phyloP scores from a whole-genome alignment of 2,113 vertebrate species.

The Cynopterus brachyotis region DNA sequence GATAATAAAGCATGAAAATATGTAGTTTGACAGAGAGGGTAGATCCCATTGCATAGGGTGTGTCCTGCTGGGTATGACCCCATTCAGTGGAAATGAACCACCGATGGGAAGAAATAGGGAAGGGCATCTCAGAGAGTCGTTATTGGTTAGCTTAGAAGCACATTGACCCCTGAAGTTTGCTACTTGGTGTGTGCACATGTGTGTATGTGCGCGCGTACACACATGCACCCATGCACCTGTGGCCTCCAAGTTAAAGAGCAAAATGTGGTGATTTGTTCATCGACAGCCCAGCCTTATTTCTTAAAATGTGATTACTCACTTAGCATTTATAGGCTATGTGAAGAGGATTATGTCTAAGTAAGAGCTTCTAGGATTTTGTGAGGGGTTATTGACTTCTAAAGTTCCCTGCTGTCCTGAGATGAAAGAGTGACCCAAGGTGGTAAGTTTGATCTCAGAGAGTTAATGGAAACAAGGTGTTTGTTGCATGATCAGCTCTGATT shows the following conservation, averaged over 20 bases:
- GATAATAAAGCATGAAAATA: neutral
- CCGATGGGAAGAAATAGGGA: neutral
- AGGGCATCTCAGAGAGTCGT: neutral
- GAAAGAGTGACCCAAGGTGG: neutral
- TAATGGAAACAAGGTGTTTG: neutral
- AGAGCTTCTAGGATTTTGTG: constrained; percentile 13
- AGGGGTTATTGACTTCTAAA: neutral
- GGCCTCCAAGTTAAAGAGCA: neutral
- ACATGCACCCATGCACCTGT: neutral
- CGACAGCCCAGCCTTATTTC: neutral
- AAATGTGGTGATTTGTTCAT: neutral
- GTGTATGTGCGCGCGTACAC: neutral
- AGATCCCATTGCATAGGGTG: neutral
- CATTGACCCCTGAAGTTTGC: neutral
- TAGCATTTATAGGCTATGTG: neutral
- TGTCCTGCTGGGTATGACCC: neutral
- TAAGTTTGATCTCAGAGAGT: neutral
- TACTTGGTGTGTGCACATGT: neutral
- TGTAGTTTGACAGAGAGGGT: neutral
- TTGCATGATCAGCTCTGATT: neutral
- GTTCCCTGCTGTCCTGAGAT: neutral
- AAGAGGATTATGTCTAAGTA: neutral
- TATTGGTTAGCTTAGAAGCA: neutral
- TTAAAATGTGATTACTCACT: neutral
- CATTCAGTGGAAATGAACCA: neutral